Evolutionary conservation across 2,113 vertebrate species (phyloP), one percentile per base, ranked within the genome.

Genomic region (Microcebus tavaratra): DNA sequence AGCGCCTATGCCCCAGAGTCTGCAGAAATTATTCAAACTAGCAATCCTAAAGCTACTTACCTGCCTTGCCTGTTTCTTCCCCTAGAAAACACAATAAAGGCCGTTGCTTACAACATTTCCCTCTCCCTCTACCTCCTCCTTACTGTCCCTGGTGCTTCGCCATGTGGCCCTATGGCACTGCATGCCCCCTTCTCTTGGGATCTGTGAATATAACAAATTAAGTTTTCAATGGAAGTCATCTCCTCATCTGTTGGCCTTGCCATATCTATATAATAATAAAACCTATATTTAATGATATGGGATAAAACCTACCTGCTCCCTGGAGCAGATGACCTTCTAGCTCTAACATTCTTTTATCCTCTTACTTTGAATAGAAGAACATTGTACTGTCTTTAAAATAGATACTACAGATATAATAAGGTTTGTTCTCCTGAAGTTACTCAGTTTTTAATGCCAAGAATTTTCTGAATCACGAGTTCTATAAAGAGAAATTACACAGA

Each of bases 401-500:
- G 45, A 36, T 63, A 48, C 36, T 73, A 91, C n/a, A 45, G 29
- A 76, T 55, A 76, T 76, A 86, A 75, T 39, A 89, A 76, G n/a
- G 10, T 70, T 90, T 55, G 21, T 81, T 86, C 29, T 87, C 88
- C 50, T 90, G 42, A 96, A 91, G 45, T 72, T 91, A 70, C 23
- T 36, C n/a, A 73, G 39, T 82, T 39, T 87, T 75, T 39, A 73
- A 96, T 36, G 50, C 27, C 42, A 97, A 93, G 21, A 13, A 27
- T 86, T 78, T 91, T 87, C 42, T 79, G 70, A 96, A 92, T 92
- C 92, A 90, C 63, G 55, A 86, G 48, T 94, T 73, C 75, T 8
- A 55, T 75, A 73, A 95, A 94, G 68, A 89, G 65, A 80, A 91
- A 88, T 73, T 91, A 42, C 59, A 95, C 34, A 94, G 65, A 94